These are phyloP conservation scores for Drosophila fuyamai DNA, from an alignment of 1,140 invertebrate species.

Conservation along the genomic window DNA sequence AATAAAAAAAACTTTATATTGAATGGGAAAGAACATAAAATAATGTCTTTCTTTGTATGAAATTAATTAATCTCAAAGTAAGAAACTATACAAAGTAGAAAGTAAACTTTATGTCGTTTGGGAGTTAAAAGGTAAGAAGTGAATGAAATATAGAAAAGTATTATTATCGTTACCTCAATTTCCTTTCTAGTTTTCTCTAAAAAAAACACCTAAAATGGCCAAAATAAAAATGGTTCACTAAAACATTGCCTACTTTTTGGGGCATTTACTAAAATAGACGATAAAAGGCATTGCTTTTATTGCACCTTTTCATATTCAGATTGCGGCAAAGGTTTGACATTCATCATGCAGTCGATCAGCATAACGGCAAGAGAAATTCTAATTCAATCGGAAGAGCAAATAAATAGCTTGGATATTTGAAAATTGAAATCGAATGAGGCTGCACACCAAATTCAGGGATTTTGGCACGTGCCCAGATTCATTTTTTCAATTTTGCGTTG, in stretches of 20 bases:
- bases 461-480: slow-evolving; percentile 24
- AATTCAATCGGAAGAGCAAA: slow-evolving; percentile 26
- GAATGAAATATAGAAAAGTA: too few species aligned
- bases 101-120: too few species aligned
- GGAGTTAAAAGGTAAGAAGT: too few species aligned
- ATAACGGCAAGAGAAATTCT: background rate
- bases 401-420: slow-evolving; percentile 1
- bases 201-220: too few species aligned
- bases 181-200: too few species aligned
- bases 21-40: too few species aligned
- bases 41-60: too few species aligned
- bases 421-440: slow-evolving; percentile 24
- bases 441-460: slow-evolving; percentile 1
- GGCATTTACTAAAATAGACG: background rate
- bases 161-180: too few species aligned
- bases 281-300: slow-evolving; percentile 3
- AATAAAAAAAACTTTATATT: too few species aligned
- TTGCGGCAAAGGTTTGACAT: background rate
- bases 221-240: too few species aligned
- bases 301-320: slow-evolving; percentile 5
- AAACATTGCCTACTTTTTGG: background rate
- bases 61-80: too few species aligned
- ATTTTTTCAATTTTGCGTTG: slow-evolving; percentile 5
- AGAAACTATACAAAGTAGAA: too few species aligned
- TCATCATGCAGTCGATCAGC: background rate